Percentiles rank a stretch among this genome's conserved stretches.
These are phyloP conservation scores for Ferrisia virgata DNA, from an alignment of 2,888 invertebrate species.

Conservation along the genomic window DNA sequence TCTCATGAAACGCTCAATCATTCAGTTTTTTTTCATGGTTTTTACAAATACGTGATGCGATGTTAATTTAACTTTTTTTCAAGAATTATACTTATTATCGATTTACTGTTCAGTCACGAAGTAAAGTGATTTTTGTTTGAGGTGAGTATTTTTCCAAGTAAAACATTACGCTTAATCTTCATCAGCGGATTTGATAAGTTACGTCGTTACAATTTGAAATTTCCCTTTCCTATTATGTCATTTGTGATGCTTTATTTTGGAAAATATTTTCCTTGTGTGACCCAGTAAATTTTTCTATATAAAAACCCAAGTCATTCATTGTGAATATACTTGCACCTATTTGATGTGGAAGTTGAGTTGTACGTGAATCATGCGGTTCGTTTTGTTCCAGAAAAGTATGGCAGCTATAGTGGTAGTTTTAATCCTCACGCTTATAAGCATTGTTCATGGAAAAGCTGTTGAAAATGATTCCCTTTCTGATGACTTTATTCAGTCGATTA, in stretches of 20 bases:
- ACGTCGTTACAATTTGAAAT: neutral
- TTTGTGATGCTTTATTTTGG: neutral
- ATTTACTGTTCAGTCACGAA: too few species aligned
- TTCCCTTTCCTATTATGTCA: neutral
- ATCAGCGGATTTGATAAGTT: neutral
- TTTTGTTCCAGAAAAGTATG: neutral
- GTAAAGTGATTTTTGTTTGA: neutral
- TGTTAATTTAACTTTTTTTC: too few species aligned
- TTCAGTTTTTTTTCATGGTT: too few species aligned
- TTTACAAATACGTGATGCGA: too few species aligned
- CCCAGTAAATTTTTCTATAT: neutral
- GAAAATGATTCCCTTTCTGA: conserved; percentile 7
- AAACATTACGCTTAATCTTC: too few species aligned
- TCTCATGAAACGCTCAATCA: too few species aligned
- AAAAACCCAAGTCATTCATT: neutral
- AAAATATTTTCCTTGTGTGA: neutral
- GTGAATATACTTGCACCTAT: neutral
- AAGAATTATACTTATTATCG: too few species aligned
- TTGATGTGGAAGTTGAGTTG: neutral
- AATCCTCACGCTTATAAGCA: neutral
- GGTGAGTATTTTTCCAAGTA: neutral
- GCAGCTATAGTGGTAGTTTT: neutral
- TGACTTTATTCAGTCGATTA: conserved; percentile 15
- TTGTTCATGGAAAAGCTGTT: neutral
- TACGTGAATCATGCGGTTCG: neutral